Evolutionary conservation across 2,888 invertebrate species (phyloP), one percentile per base, ranked within the genome.

Genomic region (Sisyra terminalis): DNA sequence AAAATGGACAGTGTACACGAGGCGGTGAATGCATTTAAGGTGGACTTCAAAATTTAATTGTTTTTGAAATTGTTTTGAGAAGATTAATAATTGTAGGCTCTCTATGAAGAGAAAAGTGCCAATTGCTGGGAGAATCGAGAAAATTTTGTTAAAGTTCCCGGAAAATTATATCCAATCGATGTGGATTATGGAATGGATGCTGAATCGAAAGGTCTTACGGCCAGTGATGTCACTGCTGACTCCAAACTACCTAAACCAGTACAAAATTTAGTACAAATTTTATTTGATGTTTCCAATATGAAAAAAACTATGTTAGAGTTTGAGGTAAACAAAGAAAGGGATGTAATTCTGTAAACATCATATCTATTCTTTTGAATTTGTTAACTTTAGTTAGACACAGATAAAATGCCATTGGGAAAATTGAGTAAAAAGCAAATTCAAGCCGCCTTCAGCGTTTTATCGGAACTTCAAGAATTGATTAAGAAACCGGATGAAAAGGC

Each of bases 391-490:
- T 67, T 98, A 50, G 97, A 98, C 60, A 75, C 87, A 52, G 90
- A 93, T 48, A 96, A 97, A 65, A 96, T 98, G 97, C 98, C 98
- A 0, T 65, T 98, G 7, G 98, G 97, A 15, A 97, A 97, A 64
- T 62, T 98, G 9, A 93, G 93, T 2, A 80, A 85, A 57, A 78
- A 81, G 43, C 92, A 94, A 66, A 80, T 98, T 44, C 77, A 85
- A 55, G 67, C 75, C 29, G 97, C 96, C 0, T 96, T 84, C 57
- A 63, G 64, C 40, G 82, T 94, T 1, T 65, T 98, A 15, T 73
- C 75, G 0, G 80, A 85, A 51, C 57, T 86, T 10, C 71, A 79
- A 50, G 64, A 65, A 8, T 52, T 73, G 1, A 63, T 82, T 3
- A 67, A 73, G 38, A 63, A 62, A 2, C 67, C 67, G 2, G 61